Base-by-base conservation (phyloP, 2,113 vertebrate species). In the Gymnocephalus cernua region DNA sequence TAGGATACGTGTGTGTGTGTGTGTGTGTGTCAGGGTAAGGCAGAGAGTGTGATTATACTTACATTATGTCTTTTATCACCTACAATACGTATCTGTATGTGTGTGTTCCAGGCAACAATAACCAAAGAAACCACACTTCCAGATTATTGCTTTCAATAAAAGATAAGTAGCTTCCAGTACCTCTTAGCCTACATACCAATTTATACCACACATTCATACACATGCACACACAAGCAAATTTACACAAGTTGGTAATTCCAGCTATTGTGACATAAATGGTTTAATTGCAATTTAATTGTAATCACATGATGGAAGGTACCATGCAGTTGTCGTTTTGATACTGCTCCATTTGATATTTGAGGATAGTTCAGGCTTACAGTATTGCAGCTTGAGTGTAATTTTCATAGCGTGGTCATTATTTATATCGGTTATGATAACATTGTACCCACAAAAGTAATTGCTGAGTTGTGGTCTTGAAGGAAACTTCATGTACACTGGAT, bases 61-160 rank as follows among this genome's bases (percentile, higher is more conserved):
- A 83, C 75, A 91, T 86, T 89, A 85, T 77, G 51, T 50, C 62
- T 89, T 90, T 91, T 92, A 90, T 76, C 86, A 84, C 86, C 85
- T 88, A 82, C 48, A 63, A n/a, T 82, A 76, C 4, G 15, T 51
- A 62, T 87, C 77, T 75, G 66, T 51, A 48, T 51, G 41, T 79
- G 68, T 88, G 84, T 86, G 81, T 85, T 88, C 80, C 62, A 74
- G 59, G 83, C 81, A 87, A 84, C 78, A 86, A 84, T 75, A 84
- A 91, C 81, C 86, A 57, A 72, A 86, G 79, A 69, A 90, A 81
- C 73, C 78, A 72, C 83, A 84, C 82, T 86, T 85, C 68, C 63
- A 87, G 59, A 82, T 90, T 77, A 92, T 65, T 79, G 84, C 79
- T 73, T 88, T 68, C 70, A 73, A 79, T 89, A 82, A 90, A 90